phyloP scores from a whole-genome alignment of 2,113 vertebrate genomes.

The Eira barbara region DNA sequence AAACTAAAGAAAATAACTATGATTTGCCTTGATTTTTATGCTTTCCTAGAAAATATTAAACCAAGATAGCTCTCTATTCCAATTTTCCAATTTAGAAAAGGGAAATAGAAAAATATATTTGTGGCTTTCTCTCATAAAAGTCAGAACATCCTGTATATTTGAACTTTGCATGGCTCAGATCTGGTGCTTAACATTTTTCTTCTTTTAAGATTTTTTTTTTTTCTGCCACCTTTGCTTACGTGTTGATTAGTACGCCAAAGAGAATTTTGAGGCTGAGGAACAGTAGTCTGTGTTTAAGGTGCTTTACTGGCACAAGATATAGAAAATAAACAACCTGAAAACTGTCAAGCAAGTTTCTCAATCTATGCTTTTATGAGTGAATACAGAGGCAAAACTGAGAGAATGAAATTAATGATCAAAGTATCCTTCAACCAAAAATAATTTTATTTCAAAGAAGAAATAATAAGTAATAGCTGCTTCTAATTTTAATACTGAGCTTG shows the following conservation, averaged over 20 bases:
- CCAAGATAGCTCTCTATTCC: neutral
- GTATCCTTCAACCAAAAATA: slow-evolving; percentile 48
- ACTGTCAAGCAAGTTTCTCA: slow-evolving; percentile 58
- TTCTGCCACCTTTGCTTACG: slow-evolving; percentile 65
- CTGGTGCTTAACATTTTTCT: slow-evolving; percentile 61
- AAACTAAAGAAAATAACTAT: slow-evolving; percentile 33
- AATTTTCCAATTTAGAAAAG: slow-evolving; percentile 13
- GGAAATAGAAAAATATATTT: slow-evolving; percentile 21
- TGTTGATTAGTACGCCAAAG: slow-evolving; percentile 73
- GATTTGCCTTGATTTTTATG: slow-evolving; percentile 32
- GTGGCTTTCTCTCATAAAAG: slow-evolving; percentile 44
- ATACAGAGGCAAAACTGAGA: slow-evolving; percentile 40
- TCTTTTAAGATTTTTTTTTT: slow-evolving; percentile 72
- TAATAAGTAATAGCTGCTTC: slow-evolving; percentile 32
- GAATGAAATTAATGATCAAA: slow-evolving; percentile 63
- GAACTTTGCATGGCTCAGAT: slow-evolving; percentile 29
- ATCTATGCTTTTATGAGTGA: slow-evolving; percentile 59
- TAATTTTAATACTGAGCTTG: slow-evolving; percentile 66
- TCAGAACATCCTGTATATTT: slow-evolving; percentile 29
- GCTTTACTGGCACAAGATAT: slow-evolving; percentile 39
- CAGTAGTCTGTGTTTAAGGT: slow-evolving; percentile 43
- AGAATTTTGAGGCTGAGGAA: slow-evolving; percentile 65
- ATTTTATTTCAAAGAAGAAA: slow-evolving; percentile 57
- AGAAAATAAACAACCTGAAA: slow-evolving; percentile 69
- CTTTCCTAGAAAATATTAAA: slow-evolving; percentile 26